Percentiles rank a stretch among this genome's conserved stretches.
Evolutionary conservation across 2,888 invertebrate genomes (phyloP).

Genomic region (Iphiclides podalirius): DNA sequence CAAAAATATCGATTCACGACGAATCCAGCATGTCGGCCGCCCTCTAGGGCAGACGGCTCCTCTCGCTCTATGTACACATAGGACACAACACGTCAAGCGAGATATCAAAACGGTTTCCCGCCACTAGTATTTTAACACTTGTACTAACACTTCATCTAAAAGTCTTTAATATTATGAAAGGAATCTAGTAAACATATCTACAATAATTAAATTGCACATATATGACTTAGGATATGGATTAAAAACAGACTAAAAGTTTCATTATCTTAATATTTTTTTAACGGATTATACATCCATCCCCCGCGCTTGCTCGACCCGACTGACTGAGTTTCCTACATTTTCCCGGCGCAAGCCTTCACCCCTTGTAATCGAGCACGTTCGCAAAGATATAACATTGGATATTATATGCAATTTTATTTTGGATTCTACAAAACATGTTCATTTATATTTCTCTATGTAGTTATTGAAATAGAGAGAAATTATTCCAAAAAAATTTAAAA

Average conservation of each 20-base stretch:
- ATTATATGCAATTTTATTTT: slow-evolving; percentile 29
- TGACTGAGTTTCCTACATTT: slow-evolving; percentile 73
- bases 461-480: no score
- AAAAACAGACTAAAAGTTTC: slow-evolving; percentile 70
- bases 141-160: slow-evolving; percentile 37
- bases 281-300: slow-evolving; percentile 53
- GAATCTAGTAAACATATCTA: slow-evolving; percentile 37
- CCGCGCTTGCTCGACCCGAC: slow-evolving; percentile 68
- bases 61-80: slow-evolving; percentile 76
- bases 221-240: slow-evolving; percentile 49
- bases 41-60: slow-evolving; percentile 75
- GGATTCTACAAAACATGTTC: neutral
- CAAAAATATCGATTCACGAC: slow-evolving; percentile 78
- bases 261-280: slow-evolving; percentile 46
- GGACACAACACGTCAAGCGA: slow-evolving; percentile 77
- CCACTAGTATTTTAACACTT: slow-evolving; percentile 74
- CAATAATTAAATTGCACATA: slow-evolving; percentile 31
- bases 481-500: no score
- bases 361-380: slow-evolving; percentile 76
- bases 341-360: slow-evolving; percentile 79
- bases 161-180: slow-evolving; percentile 29
- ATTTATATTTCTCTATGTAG: neutral
- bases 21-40: slow-evolving; percentile 78
- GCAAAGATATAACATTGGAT: slow-evolving; percentile 56
- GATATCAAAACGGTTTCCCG: slow-evolving; percentile 79